Base-by-base conservation (phyloP, 1,140 invertebrate genomes). In the Lordiphosa clarofinis region DNA sequence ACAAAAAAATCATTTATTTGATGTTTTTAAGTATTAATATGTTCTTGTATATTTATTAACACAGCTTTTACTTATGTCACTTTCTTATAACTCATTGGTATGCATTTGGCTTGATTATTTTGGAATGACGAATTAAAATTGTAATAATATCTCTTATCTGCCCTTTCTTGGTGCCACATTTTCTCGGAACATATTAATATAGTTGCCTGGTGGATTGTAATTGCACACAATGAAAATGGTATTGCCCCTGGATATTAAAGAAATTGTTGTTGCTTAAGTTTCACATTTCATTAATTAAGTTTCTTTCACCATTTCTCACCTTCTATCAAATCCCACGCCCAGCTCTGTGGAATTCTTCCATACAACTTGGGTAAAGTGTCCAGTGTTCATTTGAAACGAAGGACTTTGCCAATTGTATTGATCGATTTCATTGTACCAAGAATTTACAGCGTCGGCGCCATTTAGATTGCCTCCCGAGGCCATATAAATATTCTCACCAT, bases 401-500 rank as follows among this genome's bases (percentile, higher is more conserved):
- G 95, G 94, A 56, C 89, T 90, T 31, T 59, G 73, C 86, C 90
- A 92, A 64, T 91, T 90, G 81, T 93, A 90, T 2, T 90, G 72
- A 35, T 90, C 90, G 35, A 90, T 90, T 68, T 93, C 92, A 24
- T 92, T 89, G 63, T 93, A 94, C 93, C 93, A 94, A 59, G 90
- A 91, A 6, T 90, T 90, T 7, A 92, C 90, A 5, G 91, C 91
- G 73, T 92, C 91, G n/a, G 90, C 82, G 0, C 92, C 91, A 7
- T 89, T 87, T 0, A 92, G 38, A 35, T 55, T 86, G n/a, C 93
- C 93, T 52, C 92, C 93, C 9, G 54, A 59, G 4, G 93, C 92
- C 87, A 94, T 92, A 74, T 93, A 96, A 54, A 96, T 92, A 87
- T 96, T 96, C 86, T 96, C 95, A 1, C 95, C 95, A 87, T 96